Percentiles rank a stretch among this genome's conserved stretches.
These are phyloP conservation scores for Mola mola DNA, from an alignment of 2,113 vertebrate species.

Conservation along the genomic window DNA sequence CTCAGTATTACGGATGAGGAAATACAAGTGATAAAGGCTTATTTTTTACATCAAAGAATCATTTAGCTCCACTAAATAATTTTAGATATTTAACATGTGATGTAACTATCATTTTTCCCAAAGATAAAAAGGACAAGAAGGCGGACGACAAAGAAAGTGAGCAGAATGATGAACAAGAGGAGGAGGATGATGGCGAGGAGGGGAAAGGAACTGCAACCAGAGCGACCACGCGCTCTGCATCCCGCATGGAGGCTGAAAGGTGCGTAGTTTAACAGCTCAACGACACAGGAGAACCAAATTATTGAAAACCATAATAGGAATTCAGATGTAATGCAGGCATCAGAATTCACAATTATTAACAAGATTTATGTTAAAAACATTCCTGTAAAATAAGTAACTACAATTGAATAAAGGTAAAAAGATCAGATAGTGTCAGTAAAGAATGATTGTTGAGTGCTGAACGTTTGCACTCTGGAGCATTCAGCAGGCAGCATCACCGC, in stretches of 20 bases:
- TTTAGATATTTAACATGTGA: no score
- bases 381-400: no score
- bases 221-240: slow-evolving; percentile 88
- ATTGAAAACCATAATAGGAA: no score
- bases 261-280: slow-evolving; percentile 51
- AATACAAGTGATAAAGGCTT: no score
- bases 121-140: slow-evolving; percentile 86
- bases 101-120: slow-evolving; percentile 20
- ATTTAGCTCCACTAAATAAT: no score
- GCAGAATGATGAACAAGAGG: slow-evolving; percentile 81
- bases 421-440: no score
- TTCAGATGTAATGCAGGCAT: no score
- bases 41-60: no score
- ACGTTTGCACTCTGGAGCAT: slow-evolving; percentile 24
- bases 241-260: slow-evolving; percentile 92
- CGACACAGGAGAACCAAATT: not conserved
- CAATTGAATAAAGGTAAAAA: no score
- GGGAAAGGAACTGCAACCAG: slow-evolving; percentile 68
- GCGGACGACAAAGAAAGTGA: slow-evolving; percentile 78
- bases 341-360: no score
- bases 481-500: slow-evolving; percentile 14
- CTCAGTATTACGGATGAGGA: no score
- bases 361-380: no score
- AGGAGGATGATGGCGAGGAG: slow-evolving; percentile 67
- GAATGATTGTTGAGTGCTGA: slow-evolving; percentile 8